phyloP scores from a whole-genome alignment of 2,113 vertebrate genomes.

The Calidris pugnax region DNA sequence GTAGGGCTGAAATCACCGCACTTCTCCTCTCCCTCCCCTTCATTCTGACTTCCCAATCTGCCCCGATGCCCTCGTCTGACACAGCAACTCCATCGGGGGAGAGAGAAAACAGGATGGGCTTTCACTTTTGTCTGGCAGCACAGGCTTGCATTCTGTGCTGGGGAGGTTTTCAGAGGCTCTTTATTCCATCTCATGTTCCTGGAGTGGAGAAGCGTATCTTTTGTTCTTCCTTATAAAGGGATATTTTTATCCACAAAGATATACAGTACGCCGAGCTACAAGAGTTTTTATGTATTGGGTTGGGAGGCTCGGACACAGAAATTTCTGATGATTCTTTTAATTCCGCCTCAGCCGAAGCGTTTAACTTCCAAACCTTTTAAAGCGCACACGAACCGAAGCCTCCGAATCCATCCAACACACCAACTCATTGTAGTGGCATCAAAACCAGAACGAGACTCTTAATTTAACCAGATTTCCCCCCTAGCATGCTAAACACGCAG shows the following conservation, averaged over 20 bases:
- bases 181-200: slow-evolving; percentile 71
- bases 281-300: slow-evolving; percentile 55
- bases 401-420: slow-evolving; percentile 32
- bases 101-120: slow-evolving; percentile 71
- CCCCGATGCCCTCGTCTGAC: slow-evolving; percentile 68
- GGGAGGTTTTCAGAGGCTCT: slow-evolving; percentile 69
- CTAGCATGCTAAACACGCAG: slow-evolving; percentile 18
- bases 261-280: slow-evolving; percentile 63
- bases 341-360: neutral
- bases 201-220: slow-evolving; percentile 70
- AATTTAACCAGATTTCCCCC: slow-evolving; percentile 21
- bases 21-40: neutral
- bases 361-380: slow-evolving; percentile 49
- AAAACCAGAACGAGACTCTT: slow-evolving; percentile 10
- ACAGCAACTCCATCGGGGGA: slow-evolving; percentile 64
- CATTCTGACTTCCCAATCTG: slow-evolving; percentile 51
- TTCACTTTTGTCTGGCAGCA: slow-evolving; percentile 73
- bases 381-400: slow-evolving; percentile 5
- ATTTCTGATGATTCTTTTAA: slow-evolving; percentile 39
- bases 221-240: slow-evolving; percentile 67
- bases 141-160: slow-evolving; percentile 72
- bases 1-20: neutral
- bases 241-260: slow-evolving; percentile 68
- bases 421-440: slow-evolving; percentile 12
- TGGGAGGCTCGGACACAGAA: slow-evolving; percentile 11